Conservation (phyloP, 2,888 invertebrate genomes). For the Mythimna impura region DNA sequence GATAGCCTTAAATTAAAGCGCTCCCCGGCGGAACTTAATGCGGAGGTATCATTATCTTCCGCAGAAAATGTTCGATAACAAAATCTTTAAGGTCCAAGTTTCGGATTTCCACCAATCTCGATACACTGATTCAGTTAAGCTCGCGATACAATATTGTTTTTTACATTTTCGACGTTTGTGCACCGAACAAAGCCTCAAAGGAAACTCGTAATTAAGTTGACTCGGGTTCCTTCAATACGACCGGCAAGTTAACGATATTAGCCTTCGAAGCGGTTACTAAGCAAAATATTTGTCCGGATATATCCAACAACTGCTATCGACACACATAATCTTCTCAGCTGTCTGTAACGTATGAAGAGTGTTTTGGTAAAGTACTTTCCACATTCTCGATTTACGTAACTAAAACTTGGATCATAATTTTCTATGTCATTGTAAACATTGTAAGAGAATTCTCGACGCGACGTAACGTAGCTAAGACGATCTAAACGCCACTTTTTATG, state of each 20-base stretch:
- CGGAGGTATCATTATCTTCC: conserved; percentile 36
- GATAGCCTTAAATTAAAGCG: conserved; percentile 33
- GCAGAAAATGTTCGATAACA: conserved; percentile 29
- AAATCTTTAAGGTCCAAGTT: conserved; percentile 37
- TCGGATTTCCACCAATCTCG: conserved; percentile 36
- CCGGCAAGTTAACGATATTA: conserved; percentile 73
- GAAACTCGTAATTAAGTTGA: conserved; percentile 76
- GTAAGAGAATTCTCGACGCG: conserved; percentile 49
- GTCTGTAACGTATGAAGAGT: background rate
- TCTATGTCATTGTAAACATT: conserved; percentile 36
- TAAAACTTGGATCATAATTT: conserved; percentile 33
- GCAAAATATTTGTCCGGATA: conserved; percentile 69
- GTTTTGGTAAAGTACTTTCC: conserved; percentile 6
- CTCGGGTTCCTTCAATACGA: conserved; percentile 71
- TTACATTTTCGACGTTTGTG: conserved; percentile 64
- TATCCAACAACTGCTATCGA: conserved; percentile 29
- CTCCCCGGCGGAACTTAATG: conserved; percentile 18
- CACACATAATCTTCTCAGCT: conserved; percentile 27
- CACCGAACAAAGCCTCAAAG: conserved; percentile 69
- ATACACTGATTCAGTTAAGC: conserved; percentile 62
- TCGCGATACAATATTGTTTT: conserved; percentile 68
- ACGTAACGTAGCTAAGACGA: conserved; percentile 58
- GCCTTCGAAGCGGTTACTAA: conserved; percentile 68
- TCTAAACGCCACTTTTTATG: conserved; percentile 73
- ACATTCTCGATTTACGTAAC: conserved; percentile 1